phyloP scores from a whole-genome alignment of 2,888 invertebrate genomes.

The Fissipunctia ypsillon region DNA sequence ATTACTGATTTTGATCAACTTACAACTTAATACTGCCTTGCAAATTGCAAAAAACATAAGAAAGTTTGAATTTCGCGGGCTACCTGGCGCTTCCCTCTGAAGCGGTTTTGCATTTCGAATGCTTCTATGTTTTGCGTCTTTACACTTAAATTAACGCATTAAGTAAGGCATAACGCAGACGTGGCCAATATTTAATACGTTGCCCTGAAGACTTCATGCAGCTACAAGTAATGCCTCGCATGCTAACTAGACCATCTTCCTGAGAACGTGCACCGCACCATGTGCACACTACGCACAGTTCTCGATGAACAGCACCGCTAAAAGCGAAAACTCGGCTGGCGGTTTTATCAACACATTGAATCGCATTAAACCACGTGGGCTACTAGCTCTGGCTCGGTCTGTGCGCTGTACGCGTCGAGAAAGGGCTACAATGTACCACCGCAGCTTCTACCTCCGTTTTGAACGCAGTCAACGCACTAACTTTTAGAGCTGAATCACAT shows the following conservation, averaged over 20 bases:
- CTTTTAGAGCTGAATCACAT: not conserved
- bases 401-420: no score
- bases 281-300: conserved; percentile 91
- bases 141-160: not conserved
- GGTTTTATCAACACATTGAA: no score
- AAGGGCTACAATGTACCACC: no score
- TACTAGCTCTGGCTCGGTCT: no score
- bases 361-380: no score
- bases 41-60: no score
- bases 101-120: not conserved
- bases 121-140: not conserved
- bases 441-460: not conserved
- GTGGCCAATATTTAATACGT: not conserved
- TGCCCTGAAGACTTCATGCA: conserved; percentile 95
- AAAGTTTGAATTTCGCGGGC: no score
- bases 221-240: conserved; percentile 95
- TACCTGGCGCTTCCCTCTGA: no score
- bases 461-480: not conserved
- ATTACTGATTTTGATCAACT: no score
- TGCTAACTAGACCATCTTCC: conserved; percentile 96
- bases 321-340: not conserved
- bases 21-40: no score
- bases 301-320: conserved; percentile 89
- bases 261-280: conserved; percentile 93
- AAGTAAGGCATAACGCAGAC: not conserved